Evolutionary conservation across 2,113 vertebrate genomes (phyloP).

Genomic region (Tragelaphus imberbis): DNA sequence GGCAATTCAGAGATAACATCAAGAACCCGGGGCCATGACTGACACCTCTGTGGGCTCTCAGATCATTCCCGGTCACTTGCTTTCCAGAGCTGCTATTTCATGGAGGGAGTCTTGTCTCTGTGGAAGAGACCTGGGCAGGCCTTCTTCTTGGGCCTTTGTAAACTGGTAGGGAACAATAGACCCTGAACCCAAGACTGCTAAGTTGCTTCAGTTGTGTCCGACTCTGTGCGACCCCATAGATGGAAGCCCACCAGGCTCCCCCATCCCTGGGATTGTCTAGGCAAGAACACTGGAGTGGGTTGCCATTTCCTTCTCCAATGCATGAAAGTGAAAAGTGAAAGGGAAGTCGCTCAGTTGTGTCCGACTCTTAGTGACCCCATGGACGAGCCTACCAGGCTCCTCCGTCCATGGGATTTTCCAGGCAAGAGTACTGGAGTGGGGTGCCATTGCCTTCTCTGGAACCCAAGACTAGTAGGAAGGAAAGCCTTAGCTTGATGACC

Average conservation of each 20-base stretch:
- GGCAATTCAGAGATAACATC: not conserved
- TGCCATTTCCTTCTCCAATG: too few species aligned
- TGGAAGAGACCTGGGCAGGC: not conserved
- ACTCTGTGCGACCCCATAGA: too few species aligned
- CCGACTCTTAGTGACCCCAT: too few species aligned
- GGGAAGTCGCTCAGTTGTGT: too few species aligned
- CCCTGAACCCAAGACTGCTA: not conserved
- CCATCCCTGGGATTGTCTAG: too few species aligned
- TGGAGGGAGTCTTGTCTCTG: not conserved
- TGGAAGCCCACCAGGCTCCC: too few species aligned
- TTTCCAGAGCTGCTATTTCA: not conserved
- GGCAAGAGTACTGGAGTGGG: too few species aligned
- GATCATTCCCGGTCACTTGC: not conserved
- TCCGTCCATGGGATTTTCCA: too few species aligned
- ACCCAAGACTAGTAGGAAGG: not conserved
- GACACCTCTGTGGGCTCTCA: not conserved
- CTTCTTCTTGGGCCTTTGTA: not conserved
- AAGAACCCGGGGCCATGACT: not conserved
- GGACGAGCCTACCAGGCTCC: too few species aligned
- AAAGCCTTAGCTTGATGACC: not conserved
- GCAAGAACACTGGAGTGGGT: too few species aligned
- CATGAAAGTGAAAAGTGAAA: too few species aligned
- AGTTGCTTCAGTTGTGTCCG: too few species aligned
- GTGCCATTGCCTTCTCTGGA: not conserved
- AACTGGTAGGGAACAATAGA: not conserved